These are phyloP conservation scores for Styela clava DNA, from an alignment of 23 tunicate species.

Conservation along the genomic window DNA sequence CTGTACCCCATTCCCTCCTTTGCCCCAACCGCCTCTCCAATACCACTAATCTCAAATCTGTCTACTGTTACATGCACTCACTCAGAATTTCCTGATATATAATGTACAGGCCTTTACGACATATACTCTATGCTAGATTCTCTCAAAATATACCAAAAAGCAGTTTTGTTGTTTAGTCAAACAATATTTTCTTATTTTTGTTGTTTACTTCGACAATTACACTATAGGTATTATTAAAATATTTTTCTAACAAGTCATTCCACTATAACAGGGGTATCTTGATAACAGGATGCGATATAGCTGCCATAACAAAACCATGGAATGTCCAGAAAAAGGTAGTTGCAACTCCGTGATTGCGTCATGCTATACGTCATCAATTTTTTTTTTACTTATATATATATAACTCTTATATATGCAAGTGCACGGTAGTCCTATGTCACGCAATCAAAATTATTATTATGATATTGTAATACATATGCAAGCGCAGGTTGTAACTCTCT, in stretches of 20 bases:
- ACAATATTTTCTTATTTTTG: no score
- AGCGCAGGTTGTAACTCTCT: background rate
- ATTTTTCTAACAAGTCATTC: background rate
- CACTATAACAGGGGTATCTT: conserved; percentile 58
- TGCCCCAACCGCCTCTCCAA: background rate
- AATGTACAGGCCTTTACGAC: no score
- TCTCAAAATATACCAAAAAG: no score
- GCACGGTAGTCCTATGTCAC: background rate
- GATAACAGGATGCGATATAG: conserved; percentile 92
- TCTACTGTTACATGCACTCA: no score
- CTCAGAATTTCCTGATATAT: no score
- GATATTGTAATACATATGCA: background rate
- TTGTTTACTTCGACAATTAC: no score
- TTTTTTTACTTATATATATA: no score
- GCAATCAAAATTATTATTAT: background rate
- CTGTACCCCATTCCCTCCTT: background rate
- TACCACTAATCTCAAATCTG: no score
- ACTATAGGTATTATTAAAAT: no score
- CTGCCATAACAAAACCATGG: conserved; percentile 95
- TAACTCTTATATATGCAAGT: background rate
- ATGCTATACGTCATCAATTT: background rate
- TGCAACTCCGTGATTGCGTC: conserved; percentile 12
- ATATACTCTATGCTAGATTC: no score
- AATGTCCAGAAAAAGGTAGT: conserved; percentile 84
- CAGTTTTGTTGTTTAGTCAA: no score